These are phyloP conservation scores for Melanotaenia maccullochi DNA, from an alignment of 2,797 vertebrate species.

Conservation along the genomic window DNA sequence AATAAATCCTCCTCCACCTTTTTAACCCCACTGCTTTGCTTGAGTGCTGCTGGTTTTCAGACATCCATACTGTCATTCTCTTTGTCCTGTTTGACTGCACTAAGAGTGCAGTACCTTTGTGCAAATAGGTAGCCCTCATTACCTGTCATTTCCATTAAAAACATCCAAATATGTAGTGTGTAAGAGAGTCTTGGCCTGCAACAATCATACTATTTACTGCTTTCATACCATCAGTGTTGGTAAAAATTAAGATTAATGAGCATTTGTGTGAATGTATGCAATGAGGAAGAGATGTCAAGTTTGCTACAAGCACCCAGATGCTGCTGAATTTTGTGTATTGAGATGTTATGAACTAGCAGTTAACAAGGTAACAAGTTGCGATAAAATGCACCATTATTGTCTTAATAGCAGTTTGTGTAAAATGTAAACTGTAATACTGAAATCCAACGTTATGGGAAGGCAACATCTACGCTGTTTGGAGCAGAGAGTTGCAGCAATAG, in stretches of 20 bases:
- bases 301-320: conserved; percentile 76
- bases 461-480: conserved; percentile 58
- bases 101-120: conserved; percentile 53
- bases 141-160: conserved; percentile 31
- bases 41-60: conserved; percentile 74
- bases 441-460: conserved; percentile 68
- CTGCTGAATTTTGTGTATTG: conserved; percentile 49
- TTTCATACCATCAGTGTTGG: conserved; percentile 19
- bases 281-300: conserved; percentile 37
- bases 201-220: conserved; percentile 26
- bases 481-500: conserved; percentile 54
- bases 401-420: conserved; percentile 64
- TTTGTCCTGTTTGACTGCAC: conserved; percentile 39
- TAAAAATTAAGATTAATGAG: conserved; percentile 22
- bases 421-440: conserved; percentile 73
- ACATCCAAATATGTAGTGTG: conserved; percentile 16
- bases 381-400: conserved; percentile 66
- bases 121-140: conserved; percentile 57
- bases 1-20: conserved; percentile 42
- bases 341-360: conserved; percentile 44
- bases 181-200: conserved; percentile 18
- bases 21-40: conserved; percentile 41
- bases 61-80: conserved; percentile 31
- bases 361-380: conserved; percentile 52
- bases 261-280: conserved; percentile 21